Evolutionary conservation across 2,113 vertebrate genomes (phyloP), one percentile per base, ranked within the genome.

Genomic region (Progne subis): DNA sequence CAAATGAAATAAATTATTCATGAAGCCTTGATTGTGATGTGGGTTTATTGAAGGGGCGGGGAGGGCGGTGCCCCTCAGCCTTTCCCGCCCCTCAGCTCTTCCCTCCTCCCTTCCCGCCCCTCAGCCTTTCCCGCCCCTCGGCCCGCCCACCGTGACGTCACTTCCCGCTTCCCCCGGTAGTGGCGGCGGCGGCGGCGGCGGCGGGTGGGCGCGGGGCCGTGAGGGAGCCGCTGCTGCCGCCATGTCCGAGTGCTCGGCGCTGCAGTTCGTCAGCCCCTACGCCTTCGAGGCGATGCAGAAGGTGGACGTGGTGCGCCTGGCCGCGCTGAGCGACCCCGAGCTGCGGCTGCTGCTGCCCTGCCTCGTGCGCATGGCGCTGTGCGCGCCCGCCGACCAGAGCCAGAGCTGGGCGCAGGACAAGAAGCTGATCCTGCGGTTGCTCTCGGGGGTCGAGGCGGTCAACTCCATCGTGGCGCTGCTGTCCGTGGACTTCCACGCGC

Each of bases 251-350:
- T 98, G 98, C 63, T 84, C 98, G 8, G 97, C 97, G 67, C 98
- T 99, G 50, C 99, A 99, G 98, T 99, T 99, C 92, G 99, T 99
- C 95, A 99, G 99, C 90, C 97, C 99, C 6, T 99, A 98, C 91
- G 99, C 99, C 29, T 99, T 99, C 83, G 99, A 99, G 96, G 99
- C 99, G 11, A 99, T 99, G 99, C 99, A 99, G 97, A 99, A 99
- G 95, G 99, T 99, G 96, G 99, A 99, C 71, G 99, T 99, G 81
- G 98, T 98, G 61, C 98, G 98, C 4, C 95, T 99, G 95, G 99
- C 99, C 2, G 99, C 99, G 4, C 97, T 99, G 12, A 99, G 99
- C 86, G 99, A 99, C 94, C 99, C 99, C 3, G 99, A 99, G 97
- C 97, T 99, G 76, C 98, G 99, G 91, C 97, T 99, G 75, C 97